These are phyloP conservation scores for Triops longicaudatus DNA, from an alignment of 1,140 invertebrate genomes.

Conservation along the genomic window DNA sequence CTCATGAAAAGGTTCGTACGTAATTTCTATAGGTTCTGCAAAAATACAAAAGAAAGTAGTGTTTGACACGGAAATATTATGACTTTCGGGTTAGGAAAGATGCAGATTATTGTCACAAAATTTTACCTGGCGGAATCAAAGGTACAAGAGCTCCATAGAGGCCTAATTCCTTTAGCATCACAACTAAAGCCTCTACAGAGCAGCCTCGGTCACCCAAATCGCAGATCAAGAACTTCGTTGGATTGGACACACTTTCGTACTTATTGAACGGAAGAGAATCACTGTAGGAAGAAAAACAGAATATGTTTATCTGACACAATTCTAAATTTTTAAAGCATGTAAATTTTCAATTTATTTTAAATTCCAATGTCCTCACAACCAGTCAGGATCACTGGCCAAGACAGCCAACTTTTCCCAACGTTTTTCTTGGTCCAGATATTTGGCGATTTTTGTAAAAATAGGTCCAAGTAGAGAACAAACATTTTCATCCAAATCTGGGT, in stretches of 20 bases:
- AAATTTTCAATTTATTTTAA: no score
- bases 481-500: not conserved
- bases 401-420: not conserved
- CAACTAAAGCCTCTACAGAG: not conserved
- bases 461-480: not conserved
- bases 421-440: not conserved
- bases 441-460: not conserved
- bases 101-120: not conserved
- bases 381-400: not conserved
- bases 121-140: not conserved
- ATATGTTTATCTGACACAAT: no score
- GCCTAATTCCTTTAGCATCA: not conserved
- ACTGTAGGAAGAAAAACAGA: not conserved
- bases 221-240: not conserved
- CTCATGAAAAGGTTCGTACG: not conserved
- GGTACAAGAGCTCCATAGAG: not conserved
- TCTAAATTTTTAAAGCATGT: no score
- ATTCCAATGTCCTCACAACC: not conserved
- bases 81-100: not conserved
- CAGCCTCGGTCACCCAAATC: slow-evolving; percentile 5
- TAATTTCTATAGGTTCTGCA: not conserved
- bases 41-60: not conserved
- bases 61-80: no score
- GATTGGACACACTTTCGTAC: not conserved
- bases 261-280: not conserved